Base-by-base conservation (phyloP, 64 coral and sea anemone species). In the Porites australiensis region DNA sequence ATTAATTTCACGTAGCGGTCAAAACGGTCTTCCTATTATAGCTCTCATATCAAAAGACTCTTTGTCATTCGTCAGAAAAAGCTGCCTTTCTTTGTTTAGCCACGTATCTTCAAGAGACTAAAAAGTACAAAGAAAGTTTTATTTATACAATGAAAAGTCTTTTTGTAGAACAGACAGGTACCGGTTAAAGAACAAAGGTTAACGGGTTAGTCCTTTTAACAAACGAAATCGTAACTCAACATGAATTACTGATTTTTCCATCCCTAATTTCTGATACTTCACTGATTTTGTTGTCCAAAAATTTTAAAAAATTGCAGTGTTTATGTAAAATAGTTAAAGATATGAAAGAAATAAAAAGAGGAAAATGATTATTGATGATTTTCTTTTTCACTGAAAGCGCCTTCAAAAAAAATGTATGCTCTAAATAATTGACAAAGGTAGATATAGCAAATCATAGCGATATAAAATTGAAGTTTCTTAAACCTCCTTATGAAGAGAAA, bases 351-450 rank as follows among this genome's bases (percentile, higher is more conserved):
- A 1, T 37, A 37, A 37, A 37, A 37, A 37, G 27, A 37, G 27
- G 27, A 37, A 37, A 37, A 37, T 37, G 27, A 37, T 37, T 37
- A 37, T 37, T 37, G 27, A 37, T 8, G 3, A 8, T 20, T 50
- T 65, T 2, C 18, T 22, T 50, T 4, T 13, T 69, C 47, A 3
- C 27, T 37, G 44, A 52, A 76, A 76, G 81, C 62, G 16, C 60
- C 61, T 84, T 84, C 81, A 50, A 84, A 82, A 13, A 82, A 13
- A 65, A 23, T 68, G 81, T 65, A 84, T 20, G 63, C 18, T 11
- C 81, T 84, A 67, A 84, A 84, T 84, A 48, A 84, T 84, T 84
- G 81, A 84, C 45, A 68, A 84, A 64, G 18, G 9, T 5, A n/a
- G 11, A 82, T 55, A 57, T 10, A 70, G 21, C 8, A 50, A 8